Evolutionary conservation across 1,140 invertebrate genomes (phyloP), one percentile per base, ranked within the genome.

Genomic region (Spodoptera frugiperda): DNA sequence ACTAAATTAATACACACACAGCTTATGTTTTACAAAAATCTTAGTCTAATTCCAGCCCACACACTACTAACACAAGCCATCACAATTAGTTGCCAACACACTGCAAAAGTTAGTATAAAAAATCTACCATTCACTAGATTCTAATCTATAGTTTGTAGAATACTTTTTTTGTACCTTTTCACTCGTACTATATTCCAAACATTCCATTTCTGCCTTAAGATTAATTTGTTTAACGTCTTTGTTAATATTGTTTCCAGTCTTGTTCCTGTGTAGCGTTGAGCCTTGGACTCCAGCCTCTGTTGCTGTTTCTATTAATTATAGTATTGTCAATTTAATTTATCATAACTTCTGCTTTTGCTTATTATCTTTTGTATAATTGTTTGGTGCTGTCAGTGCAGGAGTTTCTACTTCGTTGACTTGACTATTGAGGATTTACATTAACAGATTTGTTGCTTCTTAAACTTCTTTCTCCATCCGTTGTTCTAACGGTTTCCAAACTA

Each of bases 401-500:
- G 55, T n/a, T 59, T 25, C 14, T 33, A 44, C 9, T 21, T 48
- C 48, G 10, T 53, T 33, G 8, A 15, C 39, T 25, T 44, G 0
- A 9, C 53, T 57, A 57, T 9, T 15, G 21, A 10, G 33, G 39
- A 2, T 12, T 14, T 44, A 6, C 14, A 0, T 21, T 14, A 14
- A 14, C 54, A 2, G 39, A 54, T 54, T 14, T 70, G 14, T 5
- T 57, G 3, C 17, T 21, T 48, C 12, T 72, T 5, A 74, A 77
- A 67, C 88, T 84, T 8, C 30, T 15, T 46, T 19, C 61, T 30
- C 79, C 81, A 49, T 75, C 39, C 19, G 74, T 77, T 2, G 87
- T 87, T 79, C 78, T 84, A 51, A 87, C 83, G 4, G 88, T 90
- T 2, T 88, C 87, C 10, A 84, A 49, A 65, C 89, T 91, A n/a